A percentile compares a stretch with the other conserved stretches of the same genome.
These are phyloP conservation scores for Lasioglossum zephyrum DNA, from an alignment of 2,888 invertebrate genomes.

Conservation along the genomic window DNA sequence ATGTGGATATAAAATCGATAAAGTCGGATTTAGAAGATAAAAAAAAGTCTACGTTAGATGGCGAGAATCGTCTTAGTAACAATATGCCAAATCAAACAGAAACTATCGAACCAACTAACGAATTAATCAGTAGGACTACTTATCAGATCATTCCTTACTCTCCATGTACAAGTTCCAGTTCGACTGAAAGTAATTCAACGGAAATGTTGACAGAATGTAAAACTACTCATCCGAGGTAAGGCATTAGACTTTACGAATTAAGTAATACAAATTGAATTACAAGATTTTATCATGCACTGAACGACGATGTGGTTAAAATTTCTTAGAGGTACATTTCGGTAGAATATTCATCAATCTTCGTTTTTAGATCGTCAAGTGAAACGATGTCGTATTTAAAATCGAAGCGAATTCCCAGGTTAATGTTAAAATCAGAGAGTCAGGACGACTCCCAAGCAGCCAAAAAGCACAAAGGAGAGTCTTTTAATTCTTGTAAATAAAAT, in stretches of 20 bases:
- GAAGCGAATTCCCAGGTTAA: constrained; percentile 81
- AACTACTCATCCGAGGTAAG: constrained; percentile 68
- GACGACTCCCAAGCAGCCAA: constrained; percentile 76
- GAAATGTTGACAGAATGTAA: constrained; percentile 73
- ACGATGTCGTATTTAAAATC: constrained; percentile 79
- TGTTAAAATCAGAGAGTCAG: constrained; percentile 76
- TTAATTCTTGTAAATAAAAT: constrained; percentile 84
- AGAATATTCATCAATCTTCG: constrained; percentile 34
- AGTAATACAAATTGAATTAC: background rate
- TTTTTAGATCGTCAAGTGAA: constrained; percentile 75
- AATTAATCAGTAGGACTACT: constrained; percentile 60
- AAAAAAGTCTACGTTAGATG: constrained; percentile 59
- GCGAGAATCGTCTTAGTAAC: constrained; percentile 55
- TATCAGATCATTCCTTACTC: constrained; percentile 74
- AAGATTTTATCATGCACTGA: background rate
- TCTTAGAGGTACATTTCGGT: background rate
- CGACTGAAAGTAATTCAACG: constrained; percentile 69
- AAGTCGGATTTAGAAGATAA: constrained; percentile 66
- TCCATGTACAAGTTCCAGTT: constrained; percentile 59
- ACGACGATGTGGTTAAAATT: background rate
- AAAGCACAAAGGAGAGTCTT: constrained; percentile 80
- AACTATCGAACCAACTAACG: constrained; percentile 58
- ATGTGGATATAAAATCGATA: constrained; percentile 69
- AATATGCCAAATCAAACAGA: constrained; percentile 58
- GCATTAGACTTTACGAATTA: background rate